These are phyloP conservation scores for Hephaestus fuliginosus DNA, from an alignment of 2,797 vertebrate genomes.

Conservation along the genomic window DNA sequence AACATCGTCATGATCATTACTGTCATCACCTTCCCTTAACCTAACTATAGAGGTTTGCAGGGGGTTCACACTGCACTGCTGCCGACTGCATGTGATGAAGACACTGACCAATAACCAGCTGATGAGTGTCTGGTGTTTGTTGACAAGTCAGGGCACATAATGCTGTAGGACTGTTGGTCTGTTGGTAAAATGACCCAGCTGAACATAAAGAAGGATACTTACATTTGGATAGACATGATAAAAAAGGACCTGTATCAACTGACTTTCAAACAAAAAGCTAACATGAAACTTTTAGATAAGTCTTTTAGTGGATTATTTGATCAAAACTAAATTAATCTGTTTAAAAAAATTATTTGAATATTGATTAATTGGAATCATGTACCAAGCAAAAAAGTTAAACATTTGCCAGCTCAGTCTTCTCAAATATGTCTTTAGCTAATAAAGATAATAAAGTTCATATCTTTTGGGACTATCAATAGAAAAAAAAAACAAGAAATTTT, in stretches of 20 bases:
- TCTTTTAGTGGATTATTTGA: not conserved
- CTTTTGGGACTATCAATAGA: not conserved
- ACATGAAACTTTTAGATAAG: not conserved
- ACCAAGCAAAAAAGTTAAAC: not conserved
- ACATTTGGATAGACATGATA: not conserved
- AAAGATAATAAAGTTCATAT: not conserved
- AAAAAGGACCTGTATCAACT: not conserved
- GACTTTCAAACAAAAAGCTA: not conserved
- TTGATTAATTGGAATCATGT: not conserved
- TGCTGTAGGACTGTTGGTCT: conserved; percentile 1
- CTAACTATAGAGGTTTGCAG: conserved; percentile 59
- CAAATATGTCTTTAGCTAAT: not conserved
- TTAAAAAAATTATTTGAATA: not conserved
- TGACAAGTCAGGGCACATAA: conserved; percentile 21
- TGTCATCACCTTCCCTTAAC: conserved; percentile 64
- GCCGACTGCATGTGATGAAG: conserved; percentile 10
- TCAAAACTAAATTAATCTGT: not conserved
- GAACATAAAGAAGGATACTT: not conserved
- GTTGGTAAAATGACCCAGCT: not conserved
- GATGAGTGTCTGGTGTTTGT: conserved; percentile 45
- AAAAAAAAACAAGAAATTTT: not conserved
- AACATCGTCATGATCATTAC: conserved; percentile 64
- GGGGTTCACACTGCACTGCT: conserved; percentile 20
- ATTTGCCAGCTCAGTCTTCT: not conserved
- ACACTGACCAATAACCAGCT: conserved; percentile 25